Conservation (phyloP, 2,113 vertebrate species). For the Oxyura jamaicensis region DNA sequence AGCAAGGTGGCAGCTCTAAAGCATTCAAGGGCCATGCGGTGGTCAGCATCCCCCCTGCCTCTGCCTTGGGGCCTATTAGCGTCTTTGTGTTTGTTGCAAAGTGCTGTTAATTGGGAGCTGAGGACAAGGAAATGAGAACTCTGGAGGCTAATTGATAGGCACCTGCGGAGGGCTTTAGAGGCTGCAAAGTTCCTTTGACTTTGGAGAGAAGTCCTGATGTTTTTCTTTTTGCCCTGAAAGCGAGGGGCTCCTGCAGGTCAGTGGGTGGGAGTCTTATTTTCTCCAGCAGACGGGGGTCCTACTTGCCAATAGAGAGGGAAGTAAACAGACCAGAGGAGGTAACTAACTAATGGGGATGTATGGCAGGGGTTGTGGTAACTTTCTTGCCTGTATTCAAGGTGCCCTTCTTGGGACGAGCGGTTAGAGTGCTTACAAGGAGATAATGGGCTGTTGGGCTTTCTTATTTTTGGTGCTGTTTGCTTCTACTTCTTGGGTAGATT, state of each 20-base stretch:
- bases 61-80: constrained; percentile 51
- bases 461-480: neutral
- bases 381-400: constrained; percentile 18
- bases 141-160: constrained; percentile 64
- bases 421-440: neutral
- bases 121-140: constrained; percentile 67
- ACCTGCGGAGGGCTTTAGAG: constrained; percentile 58
- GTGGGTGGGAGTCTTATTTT: constrained; percentile 19
- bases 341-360: constrained; percentile 35
- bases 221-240: constrained; percentile 36
- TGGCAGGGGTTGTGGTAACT: neutral
- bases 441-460: constrained; percentile 6
- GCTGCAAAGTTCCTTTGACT: constrained; percentile 46
- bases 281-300: neutral
- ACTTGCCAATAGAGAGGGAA: neutral
- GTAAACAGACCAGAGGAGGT: neutral
- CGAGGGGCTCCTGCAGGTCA: neutral
- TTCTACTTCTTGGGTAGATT: neutral
- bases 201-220: constrained; percentile 34
- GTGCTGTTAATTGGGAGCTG: constrained; percentile 68
- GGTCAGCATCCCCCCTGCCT: constrained; percentile 44
- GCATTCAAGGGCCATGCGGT: constrained; percentile 37
- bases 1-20: constrained; percentile 51
- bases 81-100: constrained; percentile 53
- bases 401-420: neutral